Conservation (phyloP, 2,113 vertebrate species). For the Calonectris borealis region DNA sequence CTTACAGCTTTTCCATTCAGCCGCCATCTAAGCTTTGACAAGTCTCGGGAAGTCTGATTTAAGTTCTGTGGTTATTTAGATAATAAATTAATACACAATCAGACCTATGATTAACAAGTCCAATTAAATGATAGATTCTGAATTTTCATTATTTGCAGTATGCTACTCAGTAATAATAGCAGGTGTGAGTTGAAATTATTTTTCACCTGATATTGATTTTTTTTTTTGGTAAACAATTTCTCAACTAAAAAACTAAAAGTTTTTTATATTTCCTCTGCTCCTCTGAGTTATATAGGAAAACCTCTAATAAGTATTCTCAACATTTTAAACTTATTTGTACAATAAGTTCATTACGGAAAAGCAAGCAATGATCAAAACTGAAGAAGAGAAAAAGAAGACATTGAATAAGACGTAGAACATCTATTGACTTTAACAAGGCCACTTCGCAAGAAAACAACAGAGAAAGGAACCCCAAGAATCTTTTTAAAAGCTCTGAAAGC, state of each 20-base stretch:
- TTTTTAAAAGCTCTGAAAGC: background rate
- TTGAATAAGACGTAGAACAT: background rate
- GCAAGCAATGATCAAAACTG: background rate
- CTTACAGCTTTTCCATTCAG: background rate
- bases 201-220: background rate
- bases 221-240: background rate
- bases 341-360: constrained; percentile 2
- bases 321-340: background rate
- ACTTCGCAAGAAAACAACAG: background rate
- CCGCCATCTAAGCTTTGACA: background rate
- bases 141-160: background rate
- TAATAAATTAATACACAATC: background rate
- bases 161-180: background rate
- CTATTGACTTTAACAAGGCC: background rate
- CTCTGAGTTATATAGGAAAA: background rate
- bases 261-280: background rate
- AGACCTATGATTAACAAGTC: background rate
- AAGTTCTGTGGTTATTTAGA: background rate
- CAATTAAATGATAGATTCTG: background rate
- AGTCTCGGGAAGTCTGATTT: background rate
- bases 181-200: background rate
- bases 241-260: background rate
- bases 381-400: background rate
- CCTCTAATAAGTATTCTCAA: background rate
- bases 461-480: background rate